These are phyloP conservation scores for Pseudoips prasinana DNA, from an alignment of 2,888 invertebrate species.

Conservation along the genomic window DNA sequence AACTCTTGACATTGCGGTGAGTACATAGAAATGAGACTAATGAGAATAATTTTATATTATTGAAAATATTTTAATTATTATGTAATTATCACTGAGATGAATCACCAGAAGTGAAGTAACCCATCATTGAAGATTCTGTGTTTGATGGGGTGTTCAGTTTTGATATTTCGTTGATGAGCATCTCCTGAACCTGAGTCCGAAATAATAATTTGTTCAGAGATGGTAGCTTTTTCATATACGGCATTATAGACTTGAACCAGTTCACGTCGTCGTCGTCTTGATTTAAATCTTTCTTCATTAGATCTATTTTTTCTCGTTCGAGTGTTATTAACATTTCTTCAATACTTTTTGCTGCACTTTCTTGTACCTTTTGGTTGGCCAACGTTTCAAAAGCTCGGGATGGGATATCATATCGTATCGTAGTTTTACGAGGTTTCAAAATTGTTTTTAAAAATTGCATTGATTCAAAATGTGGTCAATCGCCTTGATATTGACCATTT, in stretches of 20 bases:
- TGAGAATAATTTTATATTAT: conserved; percentile 8
- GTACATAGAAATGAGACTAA: conserved; percentile 13
- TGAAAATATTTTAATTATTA: conserved; percentile 14
- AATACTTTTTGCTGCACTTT: conserved; percentile 11
- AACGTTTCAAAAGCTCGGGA: conserved; percentile 10
- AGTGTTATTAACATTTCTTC: conserved; percentile 15
- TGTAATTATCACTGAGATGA: conserved; percentile 13
- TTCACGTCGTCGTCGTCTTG: conserved; percentile 13
- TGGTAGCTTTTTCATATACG: conserved; percentile 12
- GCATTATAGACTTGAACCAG: conserved; percentile 12
- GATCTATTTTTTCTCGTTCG: conserved; percentile 9
- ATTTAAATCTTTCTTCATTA: conserved; percentile 8
- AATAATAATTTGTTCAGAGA: conserved; percentile 13
- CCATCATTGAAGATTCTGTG: conserved; percentile 10
- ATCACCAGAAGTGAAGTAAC: conserved; percentile 13
- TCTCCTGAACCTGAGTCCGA: conserved; percentile 12
- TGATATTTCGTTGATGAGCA: conserved; percentile 12
- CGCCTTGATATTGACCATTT: conserved; percentile 10
- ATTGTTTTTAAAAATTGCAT: conserved; percentile 11
- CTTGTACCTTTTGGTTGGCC: conserved; percentile 12
- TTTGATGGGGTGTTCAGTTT: conserved; percentile 7
- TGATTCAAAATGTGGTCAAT: conserved; percentile 13
- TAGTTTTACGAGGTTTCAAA: conserved; percentile 12
- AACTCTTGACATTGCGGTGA: conserved; percentile 10
- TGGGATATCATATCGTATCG: conserved; percentile 8